Percentiles rank a stretch among this genome's conserved stretches.
Evolutionary conservation across 2,113 vertebrate genomes (phyloP).

Genomic region (Beaufortia kweichowensis): DNA sequence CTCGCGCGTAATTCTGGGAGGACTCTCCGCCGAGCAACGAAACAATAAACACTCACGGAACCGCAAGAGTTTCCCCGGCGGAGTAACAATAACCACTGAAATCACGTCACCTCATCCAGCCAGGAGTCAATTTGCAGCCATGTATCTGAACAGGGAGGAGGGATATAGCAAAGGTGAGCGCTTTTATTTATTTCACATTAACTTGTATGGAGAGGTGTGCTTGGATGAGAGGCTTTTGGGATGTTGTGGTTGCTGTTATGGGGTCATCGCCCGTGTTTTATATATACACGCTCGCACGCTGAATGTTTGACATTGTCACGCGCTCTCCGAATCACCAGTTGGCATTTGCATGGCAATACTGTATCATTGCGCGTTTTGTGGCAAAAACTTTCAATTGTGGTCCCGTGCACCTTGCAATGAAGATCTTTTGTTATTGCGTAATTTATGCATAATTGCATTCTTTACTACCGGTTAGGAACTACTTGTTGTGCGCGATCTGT

Average conservation of each 20-base stretch:
- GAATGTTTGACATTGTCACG: constrained; percentile 42
- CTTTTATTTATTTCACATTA: constrained; percentile 51
- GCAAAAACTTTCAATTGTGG: constrained; percentile 1
- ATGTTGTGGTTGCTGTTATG: not conserved
- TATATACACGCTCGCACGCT: not conserved
- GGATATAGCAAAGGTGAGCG: constrained; percentile 76
- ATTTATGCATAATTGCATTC: not conserved
- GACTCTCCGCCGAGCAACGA: constrained; percentile 72
- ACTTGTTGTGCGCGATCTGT: constrained; percentile 55
- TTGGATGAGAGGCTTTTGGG: not conserved
- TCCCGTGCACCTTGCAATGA: not conserved
- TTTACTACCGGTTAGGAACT: not conserved
- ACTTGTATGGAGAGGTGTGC: not conserved
- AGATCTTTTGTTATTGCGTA: constrained; percentile 6
- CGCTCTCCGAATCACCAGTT: constrained; percentile 8
- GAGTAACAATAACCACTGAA: constrained; percentile 61
- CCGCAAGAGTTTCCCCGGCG: constrained; percentile 61
- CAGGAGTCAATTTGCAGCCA: constrained; percentile 67
- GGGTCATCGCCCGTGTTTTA: constrained; percentile 44
- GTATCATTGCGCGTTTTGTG: not conserved
- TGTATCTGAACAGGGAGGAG: constrained; percentile 81
- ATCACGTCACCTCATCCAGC: constrained; percentile 6
- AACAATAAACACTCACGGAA: constrained; percentile 71
- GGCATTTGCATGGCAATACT: not conserved
- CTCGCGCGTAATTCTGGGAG: constrained; percentile 67